phyloP scores from a whole-genome alignment of 2,113 vertebrate species.

The Herpailurus yagouaroundi region DNA sequence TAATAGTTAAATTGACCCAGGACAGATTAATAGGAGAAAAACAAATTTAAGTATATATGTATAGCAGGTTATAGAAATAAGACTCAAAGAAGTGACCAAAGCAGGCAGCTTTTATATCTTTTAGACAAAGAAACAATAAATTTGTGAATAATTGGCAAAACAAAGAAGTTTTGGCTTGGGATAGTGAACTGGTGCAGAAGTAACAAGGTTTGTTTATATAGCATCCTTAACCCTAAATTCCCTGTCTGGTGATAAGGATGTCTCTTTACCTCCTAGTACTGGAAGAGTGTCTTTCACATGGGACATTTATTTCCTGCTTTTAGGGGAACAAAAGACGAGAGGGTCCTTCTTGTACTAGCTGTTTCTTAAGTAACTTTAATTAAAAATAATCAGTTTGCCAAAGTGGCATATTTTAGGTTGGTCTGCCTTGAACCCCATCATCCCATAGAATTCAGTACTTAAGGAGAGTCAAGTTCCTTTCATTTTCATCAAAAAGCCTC shows the following conservation, averaged over 20 bases:
- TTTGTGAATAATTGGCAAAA: not conserved
- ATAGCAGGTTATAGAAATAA: not conserved
- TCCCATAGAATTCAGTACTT: not conserved
- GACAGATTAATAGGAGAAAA: not conserved
- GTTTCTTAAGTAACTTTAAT: not conserved
- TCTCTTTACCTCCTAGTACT: not conserved
- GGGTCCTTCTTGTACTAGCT: not conserved
- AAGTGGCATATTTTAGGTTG: not conserved
- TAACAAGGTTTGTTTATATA: not conserved
- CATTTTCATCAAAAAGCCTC: not conserved
- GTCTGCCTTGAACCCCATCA: not conserved
- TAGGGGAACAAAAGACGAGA: not conserved
- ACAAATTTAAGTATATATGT: not conserved
- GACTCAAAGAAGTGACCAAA: not conserved
- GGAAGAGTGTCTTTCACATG: not conserved
- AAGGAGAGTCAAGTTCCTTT: not conserved
- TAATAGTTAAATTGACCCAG: not conserved
- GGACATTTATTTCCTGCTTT: not conserved
- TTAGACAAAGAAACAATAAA: not conserved
- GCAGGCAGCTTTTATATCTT: not conserved
- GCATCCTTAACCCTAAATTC: not conserved
- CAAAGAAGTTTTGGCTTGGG: not conserved
- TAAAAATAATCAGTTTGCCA: not conserved
- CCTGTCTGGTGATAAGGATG: not conserved
- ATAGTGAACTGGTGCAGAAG: not conserved